These are phyloP conservation scores for Pollachius pollachius DNA, from an alignment of 2,113 vertebrate genomes.

Conservation along the genomic window DNA sequence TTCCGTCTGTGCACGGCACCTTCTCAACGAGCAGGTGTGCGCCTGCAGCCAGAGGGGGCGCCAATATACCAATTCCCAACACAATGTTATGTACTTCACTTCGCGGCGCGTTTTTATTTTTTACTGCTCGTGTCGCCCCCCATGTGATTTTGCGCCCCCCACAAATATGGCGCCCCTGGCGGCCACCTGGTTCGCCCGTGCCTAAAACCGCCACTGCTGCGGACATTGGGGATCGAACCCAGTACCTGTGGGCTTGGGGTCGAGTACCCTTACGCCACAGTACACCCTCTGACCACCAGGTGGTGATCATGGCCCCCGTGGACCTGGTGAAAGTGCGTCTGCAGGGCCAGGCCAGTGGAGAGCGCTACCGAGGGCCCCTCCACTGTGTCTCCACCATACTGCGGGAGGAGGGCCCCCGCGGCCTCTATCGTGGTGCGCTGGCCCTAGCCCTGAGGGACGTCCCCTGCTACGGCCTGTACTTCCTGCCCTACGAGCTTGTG, in stretches of 20 bases:
- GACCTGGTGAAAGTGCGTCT: conserved; percentile 85
- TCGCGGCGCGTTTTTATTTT: too few species aligned
- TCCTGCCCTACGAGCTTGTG: conserved; percentile 74
- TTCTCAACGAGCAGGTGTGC: too few species aligned
- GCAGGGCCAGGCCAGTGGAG: conserved; percentile 72
- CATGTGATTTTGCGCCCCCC: too few species aligned
- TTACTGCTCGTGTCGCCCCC: too few species aligned
- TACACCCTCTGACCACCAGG: conserved; percentile 49
- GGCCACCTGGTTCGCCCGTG: too few species aligned
- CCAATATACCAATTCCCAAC: too few species aligned
- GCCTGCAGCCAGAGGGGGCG: too few species aligned
- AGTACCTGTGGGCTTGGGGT: not conserved
- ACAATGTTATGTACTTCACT: too few species aligned
- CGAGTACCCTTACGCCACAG: not conserved
- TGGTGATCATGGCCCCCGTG: conserved; percentile 70
- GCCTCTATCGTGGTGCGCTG: conserved; percentile 75
- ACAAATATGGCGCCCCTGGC: too few species aligned
- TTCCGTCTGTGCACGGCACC: too few species aligned
- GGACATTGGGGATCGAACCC: not conserved
- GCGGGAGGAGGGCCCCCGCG: conserved; percentile 69
- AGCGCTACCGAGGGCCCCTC: conserved; percentile 68
- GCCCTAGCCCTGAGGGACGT: conserved; percentile 77
- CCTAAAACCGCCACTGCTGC: too few species aligned
- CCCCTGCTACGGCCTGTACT: conserved; percentile 78
- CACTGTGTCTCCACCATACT: conserved; percentile 73